Conservation (phyloP, 2,113 vertebrate genomes). For the Dromiciops gliroides region DNA sequence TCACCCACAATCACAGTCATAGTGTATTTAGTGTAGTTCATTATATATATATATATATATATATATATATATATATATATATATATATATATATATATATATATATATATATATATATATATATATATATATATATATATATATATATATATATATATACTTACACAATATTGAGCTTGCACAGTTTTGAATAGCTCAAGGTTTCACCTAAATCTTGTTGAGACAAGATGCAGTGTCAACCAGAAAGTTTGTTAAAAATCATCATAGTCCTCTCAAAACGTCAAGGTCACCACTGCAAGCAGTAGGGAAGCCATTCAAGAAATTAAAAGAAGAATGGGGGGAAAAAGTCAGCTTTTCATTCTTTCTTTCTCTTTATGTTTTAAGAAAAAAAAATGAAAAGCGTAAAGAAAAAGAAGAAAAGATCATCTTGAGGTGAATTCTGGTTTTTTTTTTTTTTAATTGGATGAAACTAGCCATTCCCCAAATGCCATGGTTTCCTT, state of each 20-base stretch:
- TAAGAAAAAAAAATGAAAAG: conserved; percentile 27
- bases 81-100: background rate
- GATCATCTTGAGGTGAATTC: conserved; percentile 58
- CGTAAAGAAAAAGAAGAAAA: conserved; percentile 62
- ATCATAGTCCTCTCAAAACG: conserved; percentile 55
- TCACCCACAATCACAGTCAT: conserved; percentile 19
- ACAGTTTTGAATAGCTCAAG: conserved; percentile 53
- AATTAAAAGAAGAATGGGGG: conserved; percentile 35
- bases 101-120: background rate
- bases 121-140: background rate
- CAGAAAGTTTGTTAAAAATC: conserved; percentile 56
- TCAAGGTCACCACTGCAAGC: conserved; percentile 65
- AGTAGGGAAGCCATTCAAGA: conserved; percentile 40
- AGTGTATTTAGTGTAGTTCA: conserved; percentile 45
- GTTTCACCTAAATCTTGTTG: background rate
- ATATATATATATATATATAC: background rate
- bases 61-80: background rate
- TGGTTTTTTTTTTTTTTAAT: conserved; percentile 66
- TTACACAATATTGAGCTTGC: background rate
- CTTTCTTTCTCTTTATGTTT: conserved; percentile 61
- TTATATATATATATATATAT: background rate
- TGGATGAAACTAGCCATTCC: conserved; percentile 52
- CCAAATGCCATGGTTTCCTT: conserved; percentile 48
- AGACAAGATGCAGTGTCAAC: conserved; percentile 30
- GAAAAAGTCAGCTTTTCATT: conserved; percentile 7